Evolutionary conservation across 2,113 vertebrate genomes (phyloP).

Genomic region (Sinocyclocheilus rhinocerous): DNA sequence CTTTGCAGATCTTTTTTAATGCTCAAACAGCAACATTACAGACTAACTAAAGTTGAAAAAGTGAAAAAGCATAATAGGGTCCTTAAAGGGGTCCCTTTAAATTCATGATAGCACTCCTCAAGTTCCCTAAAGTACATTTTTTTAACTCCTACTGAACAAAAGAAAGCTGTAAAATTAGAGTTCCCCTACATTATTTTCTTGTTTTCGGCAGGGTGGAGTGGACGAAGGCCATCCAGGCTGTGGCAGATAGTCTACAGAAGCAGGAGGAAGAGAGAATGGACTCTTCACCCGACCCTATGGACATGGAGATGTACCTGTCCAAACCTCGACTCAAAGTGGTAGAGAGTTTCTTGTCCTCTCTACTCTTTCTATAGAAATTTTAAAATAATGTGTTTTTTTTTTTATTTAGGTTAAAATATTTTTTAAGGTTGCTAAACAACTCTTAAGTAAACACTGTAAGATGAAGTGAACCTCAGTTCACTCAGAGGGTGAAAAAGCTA

Average conservation of each 20-base stretch:
- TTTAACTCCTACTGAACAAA: background rate
- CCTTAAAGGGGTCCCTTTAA: background rate
- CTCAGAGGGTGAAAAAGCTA: background rate
- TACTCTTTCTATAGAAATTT: background rate
- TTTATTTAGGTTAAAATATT: background rate
- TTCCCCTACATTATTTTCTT: background rate
- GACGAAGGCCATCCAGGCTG: constrained; percentile 93
- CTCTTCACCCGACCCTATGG: constrained; percentile 82
- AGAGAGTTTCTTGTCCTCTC: constrained; percentile 50
- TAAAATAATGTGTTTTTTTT: background rate
- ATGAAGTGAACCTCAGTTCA: background rate
- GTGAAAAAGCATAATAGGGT: too few species aligned
- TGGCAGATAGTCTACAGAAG: constrained; percentile 93
- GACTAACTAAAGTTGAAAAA: too few species aligned
- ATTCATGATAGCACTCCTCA: background rate
- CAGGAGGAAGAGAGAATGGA: constrained; percentile 98
- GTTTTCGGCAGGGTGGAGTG: constrained; percentile 87
- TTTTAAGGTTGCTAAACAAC: background rate
- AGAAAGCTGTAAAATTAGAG: background rate
- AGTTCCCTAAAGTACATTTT: background rate
- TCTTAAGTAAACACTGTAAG: background rate
- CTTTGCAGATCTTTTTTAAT: too few species aligned
- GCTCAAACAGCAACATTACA: too few species aligned
- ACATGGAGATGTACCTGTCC: constrained; percentile 94
- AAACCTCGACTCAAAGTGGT: constrained; percentile 82